phyloP scores from a whole-genome alignment of 2,113 vertebrate genomes.

The Gadus chalcogrammus region DNA sequence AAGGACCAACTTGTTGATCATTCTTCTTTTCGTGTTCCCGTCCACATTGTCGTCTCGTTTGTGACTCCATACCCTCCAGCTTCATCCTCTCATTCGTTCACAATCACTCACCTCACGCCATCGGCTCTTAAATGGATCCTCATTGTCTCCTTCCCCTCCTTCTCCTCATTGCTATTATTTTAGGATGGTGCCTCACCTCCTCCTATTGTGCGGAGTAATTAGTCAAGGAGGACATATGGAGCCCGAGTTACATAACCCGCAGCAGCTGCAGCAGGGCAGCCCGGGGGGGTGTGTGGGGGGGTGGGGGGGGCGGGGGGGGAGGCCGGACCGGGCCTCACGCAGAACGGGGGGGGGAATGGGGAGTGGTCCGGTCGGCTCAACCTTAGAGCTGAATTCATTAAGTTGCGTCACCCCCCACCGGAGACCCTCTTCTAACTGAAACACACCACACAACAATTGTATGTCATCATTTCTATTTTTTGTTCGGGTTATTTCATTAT shows the following conservation, averaged over 20 bases:
- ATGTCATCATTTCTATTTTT: too few species aligned
- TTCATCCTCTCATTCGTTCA: slow-evolving; percentile 27
- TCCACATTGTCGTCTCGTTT: too few species aligned
- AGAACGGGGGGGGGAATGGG: too few species aligned
- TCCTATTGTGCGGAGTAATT: slow-evolving; percentile 51
- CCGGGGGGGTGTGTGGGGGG: too few species aligned
- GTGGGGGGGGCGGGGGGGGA: neutral
- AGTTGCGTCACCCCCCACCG: slow-evolving; percentile 27
- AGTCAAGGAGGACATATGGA: slow-evolving; percentile 68
- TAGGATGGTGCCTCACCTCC: slow-evolving; percentile 22
- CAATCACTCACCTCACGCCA: slow-evolving; percentile 2
- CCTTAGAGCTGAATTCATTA: slow-evolving; percentile 27
- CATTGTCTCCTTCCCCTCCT: slow-evolving; percentile 19
- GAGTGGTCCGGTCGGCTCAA: slow-evolving; percentile 16
- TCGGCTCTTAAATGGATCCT: neutral
- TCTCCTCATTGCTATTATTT: neutral
- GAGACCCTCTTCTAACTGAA: neutral
- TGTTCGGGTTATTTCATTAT: too few species aligned
- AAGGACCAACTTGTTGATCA: too few species aligned
- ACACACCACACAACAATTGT: too few species aligned
- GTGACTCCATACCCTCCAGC: slow-evolving; percentile 18
- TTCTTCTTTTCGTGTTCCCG: too few species aligned
- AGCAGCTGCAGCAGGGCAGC: slow-evolving; percentile 44
- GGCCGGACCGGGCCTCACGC: neutral
- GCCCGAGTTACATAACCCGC: slow-evolving; percentile 67